These are phyloP conservation scores for Pipistrellus pygmaeus DNA, from an alignment of 2,797 vertebrate genomes.

Conservation along the genomic window DNA sequence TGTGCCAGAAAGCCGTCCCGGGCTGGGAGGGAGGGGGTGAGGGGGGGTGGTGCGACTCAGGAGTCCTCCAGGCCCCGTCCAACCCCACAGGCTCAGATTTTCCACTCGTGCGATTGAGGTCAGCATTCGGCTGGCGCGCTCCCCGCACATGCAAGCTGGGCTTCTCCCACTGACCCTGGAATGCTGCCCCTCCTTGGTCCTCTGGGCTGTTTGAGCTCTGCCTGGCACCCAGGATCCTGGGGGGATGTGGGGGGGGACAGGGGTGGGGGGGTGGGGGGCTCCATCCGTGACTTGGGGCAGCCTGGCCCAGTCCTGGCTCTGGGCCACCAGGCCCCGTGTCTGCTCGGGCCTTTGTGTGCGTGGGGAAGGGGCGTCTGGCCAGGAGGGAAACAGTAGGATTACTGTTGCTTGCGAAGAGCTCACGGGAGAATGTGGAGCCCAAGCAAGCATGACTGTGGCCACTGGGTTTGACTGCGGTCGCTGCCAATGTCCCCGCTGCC, in stretches of 20 bases:
- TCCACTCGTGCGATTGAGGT: slow-evolving; percentile 55
- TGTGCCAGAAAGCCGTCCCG: slow-evolving; percentile 42
- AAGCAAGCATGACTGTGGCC: fast-evolving
- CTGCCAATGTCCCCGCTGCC: background rate
- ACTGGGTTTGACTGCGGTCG: fast-evolving
- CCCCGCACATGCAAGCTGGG: background rate
- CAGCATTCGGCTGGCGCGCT: slow-evolving; percentile 12
- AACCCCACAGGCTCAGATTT: slow-evolving; percentile 64
- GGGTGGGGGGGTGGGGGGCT: fast-evolving
- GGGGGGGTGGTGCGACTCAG: background rate
- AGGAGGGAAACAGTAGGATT: background rate
- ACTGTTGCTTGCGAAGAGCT: background rate
- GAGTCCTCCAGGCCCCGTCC: slow-evolving; percentile 1
- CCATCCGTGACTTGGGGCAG: background rate
- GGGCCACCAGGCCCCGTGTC: background rate
- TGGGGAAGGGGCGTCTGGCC: background rate
- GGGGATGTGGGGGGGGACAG: background rate
- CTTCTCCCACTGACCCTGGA: background rate
- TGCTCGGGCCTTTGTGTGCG: background rate
- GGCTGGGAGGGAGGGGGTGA: background rate
- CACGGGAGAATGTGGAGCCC: background rate
- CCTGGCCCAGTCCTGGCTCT: background rate
- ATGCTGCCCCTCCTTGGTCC: background rate
- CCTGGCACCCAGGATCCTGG: background rate
- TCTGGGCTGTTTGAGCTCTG: background rate